phyloP scores from a whole-genome alignment of 2,113 vertebrate species.

The Brienomyrus longianalis region DNA sequence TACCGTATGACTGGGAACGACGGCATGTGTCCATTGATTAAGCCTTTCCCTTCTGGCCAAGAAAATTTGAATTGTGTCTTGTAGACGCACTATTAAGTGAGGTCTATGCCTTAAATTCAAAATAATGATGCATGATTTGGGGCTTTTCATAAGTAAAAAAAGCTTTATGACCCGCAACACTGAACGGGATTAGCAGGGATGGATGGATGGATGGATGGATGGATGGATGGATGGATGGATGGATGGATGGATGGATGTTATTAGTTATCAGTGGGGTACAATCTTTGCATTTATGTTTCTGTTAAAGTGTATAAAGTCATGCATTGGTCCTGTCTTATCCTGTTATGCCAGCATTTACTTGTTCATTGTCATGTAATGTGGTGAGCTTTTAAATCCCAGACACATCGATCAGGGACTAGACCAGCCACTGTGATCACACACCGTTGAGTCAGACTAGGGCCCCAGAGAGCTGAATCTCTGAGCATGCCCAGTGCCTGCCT shows the following conservation, averaged over 20 bases:
- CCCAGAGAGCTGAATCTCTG: conserved; percentile 12
- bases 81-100: neutral
- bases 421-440: neutral
- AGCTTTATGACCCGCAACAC: neutral
- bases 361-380: neutral
- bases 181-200: neutral
- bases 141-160: neutral
- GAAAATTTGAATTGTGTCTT: neutral
- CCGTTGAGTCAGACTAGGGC: neutral
- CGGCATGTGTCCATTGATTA: neutral
- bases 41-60: neutral
- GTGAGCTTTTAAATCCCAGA: neutral
- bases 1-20: neutral
- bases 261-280: neutral
- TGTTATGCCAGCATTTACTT: neutral
- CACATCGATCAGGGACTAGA: neutral
- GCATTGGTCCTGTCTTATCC: neutral
- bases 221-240: neutral
- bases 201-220: neutral
- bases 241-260: neutral
- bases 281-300: neutral
- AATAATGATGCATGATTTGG: neutral
- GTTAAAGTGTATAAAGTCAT: neutral
- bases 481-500: conserved; percentile 38
- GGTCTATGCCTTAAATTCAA: neutral